These are phyloP conservation scores for Cygnus olor DNA, from an alignment of 2,797 vertebrate genomes.

Conservation along the genomic window DNA sequence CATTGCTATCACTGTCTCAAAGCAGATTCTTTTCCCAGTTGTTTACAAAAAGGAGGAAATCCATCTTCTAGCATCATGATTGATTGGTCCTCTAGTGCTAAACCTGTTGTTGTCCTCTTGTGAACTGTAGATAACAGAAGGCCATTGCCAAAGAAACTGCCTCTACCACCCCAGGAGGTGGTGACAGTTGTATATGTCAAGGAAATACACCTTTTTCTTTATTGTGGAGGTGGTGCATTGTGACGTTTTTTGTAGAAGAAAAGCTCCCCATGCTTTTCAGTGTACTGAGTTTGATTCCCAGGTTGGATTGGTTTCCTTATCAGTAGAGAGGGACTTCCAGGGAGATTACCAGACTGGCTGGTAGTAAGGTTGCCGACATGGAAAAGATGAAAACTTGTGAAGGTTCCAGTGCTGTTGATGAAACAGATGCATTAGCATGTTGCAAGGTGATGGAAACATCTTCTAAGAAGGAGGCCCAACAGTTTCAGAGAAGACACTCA, in stretches of 20 bases:
- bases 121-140: background rate
- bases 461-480: rapidly evolving
- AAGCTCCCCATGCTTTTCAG: background rate
- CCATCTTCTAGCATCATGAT: rapidly evolving
- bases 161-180: background rate
- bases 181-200: background rate
- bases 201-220: background rate
- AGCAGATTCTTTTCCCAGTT: background rate
- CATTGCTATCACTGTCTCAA: background rate
- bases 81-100: background rate
- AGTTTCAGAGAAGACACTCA: background rate
- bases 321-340: background rate
- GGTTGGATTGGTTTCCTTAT: background rate
- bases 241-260: background rate
- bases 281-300: background rate
- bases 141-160: background rate
- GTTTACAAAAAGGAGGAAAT: background rate
- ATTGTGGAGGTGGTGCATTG: background rate
- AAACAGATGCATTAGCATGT: background rate
- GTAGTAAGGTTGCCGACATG: background rate
- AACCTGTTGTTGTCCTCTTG: background rate
- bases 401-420: background rate
- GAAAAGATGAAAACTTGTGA: background rate
- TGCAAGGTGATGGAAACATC: background rate
- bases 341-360: background rate